Conservation (phyloP, 2,888 invertebrate genomes). For the Masnerella sp. region DNA sequence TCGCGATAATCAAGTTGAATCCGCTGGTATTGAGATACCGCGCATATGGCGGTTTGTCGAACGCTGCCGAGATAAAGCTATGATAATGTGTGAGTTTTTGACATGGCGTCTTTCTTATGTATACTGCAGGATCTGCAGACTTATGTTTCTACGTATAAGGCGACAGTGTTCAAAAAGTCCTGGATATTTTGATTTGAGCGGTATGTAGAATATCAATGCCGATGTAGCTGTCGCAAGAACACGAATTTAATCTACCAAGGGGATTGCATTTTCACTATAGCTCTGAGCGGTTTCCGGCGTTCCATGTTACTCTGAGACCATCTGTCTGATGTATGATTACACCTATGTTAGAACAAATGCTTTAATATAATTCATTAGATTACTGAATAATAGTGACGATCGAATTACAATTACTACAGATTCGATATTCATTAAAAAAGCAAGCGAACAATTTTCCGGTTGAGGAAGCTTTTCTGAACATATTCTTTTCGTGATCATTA, state of each 20-base stretch:
- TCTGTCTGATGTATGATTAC: constrained; percentile 48
- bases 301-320: constrained; percentile 43
- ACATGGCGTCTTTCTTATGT: constrained; percentile 34
- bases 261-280: constrained; percentile 62
- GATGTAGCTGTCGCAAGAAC: constrained; percentile 60
- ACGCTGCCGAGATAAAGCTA: constrained; percentile 25
- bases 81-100: constrained; percentile 40
- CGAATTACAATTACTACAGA: too few species aligned
- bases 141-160: constrained; percentile 46
- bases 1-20: constrained; percentile 15
- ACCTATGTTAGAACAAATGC: constrained; percentile 46
- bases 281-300: constrained; percentile 49
- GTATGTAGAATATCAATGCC: constrained; percentile 56
- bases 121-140: constrained; percentile 42
- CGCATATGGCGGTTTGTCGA: constrained; percentile 19
- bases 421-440: too few species aligned
- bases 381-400: constrained; percentile 16
- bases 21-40: constrained; percentile 20
- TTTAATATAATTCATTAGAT: constrained; percentile 41
- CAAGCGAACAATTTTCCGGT: too few species aligned
- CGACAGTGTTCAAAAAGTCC: constrained; percentile 46
- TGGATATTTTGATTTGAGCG: constrained; percentile 51
- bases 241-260: constrained; percentile 62
- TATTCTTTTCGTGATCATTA: too few species aligned
- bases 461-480: too few species aligned